phyloP scores from a whole-genome alignment of 2,888 invertebrate genomes.

The Strigamia crassipes region DNA sequence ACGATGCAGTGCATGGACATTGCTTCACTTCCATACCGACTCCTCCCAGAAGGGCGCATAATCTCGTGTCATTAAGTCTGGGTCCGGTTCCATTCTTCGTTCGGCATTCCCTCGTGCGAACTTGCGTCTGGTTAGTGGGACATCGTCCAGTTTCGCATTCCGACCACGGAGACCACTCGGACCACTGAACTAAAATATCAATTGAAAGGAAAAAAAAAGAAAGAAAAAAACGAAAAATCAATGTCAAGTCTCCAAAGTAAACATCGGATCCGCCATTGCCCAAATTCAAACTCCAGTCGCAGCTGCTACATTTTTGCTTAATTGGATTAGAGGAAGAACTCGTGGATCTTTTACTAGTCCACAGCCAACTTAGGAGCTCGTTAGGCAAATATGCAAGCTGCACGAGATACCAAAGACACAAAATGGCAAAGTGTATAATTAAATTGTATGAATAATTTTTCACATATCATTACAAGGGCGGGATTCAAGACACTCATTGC shows the following conservation, averaged over 20 bases:
- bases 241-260: conserved; percentile 9
- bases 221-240: neutral
- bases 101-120: conserved; percentile 52
- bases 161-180: conserved; percentile 53
- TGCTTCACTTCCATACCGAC: conserved; percentile 52
- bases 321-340: conserved; percentile 31
- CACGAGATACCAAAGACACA: conserved; percentile 31
- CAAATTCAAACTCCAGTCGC: neutral
- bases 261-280: neutral
- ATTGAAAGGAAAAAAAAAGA: neutral
- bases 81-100: conserved; percentile 52
- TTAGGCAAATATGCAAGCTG: conserved; percentile 35
- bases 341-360: conserved; percentile 37
- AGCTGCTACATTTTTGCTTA: conserved; percentile 37
- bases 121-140: conserved; percentile 51
- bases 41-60: conserved; percentile 52
- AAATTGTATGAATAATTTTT: conserved; percentile 40
- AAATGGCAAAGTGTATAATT: conserved; percentile 34
- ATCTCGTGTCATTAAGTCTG: conserved; percentile 51
- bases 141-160: conserved; percentile 51
- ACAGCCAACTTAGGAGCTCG: conserved; percentile 38
- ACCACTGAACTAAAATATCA: conserved; percentile 50
- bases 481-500: conserved; percentile 36
- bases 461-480: conserved; percentile 42
- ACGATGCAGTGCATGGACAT: conserved; percentile 50